Percentiles rank a stretch among this genome's conserved stretches.
Evolutionary conservation across 2,888 invertebrate species (phyloP).

Genomic region (Tachina grossa): DNA sequence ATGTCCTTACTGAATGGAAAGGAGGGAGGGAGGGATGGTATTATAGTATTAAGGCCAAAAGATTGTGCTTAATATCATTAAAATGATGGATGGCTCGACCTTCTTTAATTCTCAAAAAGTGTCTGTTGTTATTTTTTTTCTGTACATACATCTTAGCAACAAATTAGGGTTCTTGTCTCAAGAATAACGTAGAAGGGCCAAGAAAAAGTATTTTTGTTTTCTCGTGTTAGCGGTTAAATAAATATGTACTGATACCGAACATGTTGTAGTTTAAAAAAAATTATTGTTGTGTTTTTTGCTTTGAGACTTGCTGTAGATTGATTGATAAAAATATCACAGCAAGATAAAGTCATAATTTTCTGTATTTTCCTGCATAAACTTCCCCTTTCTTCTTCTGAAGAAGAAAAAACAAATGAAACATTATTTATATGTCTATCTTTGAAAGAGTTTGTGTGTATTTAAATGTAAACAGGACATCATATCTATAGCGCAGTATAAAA

Average conservation of each 20-base stretch:
- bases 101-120: conserved; percentile 67
- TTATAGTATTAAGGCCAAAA: conserved; percentile 47
- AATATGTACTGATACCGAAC: conserved; percentile 32
- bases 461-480: conserved; percentile 46
- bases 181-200: conserved; percentile 22
- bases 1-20: neutral
- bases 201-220: conserved; percentile 7
- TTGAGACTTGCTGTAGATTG: conserved; percentile 60
- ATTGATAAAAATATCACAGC: conserved; percentile 71
- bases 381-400: conserved; percentile 29
- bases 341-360: conserved; percentile 71
- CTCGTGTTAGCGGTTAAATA: conserved; percentile 11
- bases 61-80: conserved; percentile 69
- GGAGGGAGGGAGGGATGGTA: no score
- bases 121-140: conserved; percentile 53
- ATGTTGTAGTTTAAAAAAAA: conserved; percentile 32
- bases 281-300: neutral
- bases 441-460: neutral
- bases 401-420: conserved; percentile 56
- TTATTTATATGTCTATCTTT: conserved; percentile 50
- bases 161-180: conserved; percentile 63
- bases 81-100: conserved; percentile 73
- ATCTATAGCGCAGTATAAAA: conserved; percentile 44
- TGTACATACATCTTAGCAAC: conserved; percentile 36
- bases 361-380: conserved; percentile 50